These are phyloP conservation scores for Regulus satrapa DNA, from an alignment of 2,113 vertebrate species.

Conservation along the genomic window DNA sequence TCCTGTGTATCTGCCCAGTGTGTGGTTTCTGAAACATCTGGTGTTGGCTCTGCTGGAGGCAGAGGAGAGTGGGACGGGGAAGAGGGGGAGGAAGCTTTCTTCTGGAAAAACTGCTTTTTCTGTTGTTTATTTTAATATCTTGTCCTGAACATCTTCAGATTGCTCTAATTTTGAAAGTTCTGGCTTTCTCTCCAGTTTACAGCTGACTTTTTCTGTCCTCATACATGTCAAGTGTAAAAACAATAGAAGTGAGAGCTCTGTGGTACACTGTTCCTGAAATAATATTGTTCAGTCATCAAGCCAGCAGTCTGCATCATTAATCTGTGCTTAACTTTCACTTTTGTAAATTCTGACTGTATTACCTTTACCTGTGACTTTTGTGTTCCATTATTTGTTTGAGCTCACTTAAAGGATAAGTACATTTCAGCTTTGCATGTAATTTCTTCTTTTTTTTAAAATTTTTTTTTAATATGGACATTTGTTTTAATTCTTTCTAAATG, in stretches of 20 bases:
- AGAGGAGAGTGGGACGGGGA: neutral
- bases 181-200: neutral
- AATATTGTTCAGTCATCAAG: neutral
- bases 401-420: neutral
- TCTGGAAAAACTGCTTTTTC: neutral
- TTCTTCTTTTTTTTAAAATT: no score
- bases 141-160: neutral
- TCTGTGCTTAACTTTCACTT: neutral
- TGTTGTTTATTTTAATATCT: neutral
- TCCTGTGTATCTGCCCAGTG: neutral
- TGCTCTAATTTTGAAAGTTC: neutral
- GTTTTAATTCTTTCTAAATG: neutral
- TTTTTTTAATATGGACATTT: neutral
- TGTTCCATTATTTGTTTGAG: neutral
- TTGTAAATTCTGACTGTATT: neutral
- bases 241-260: neutral
- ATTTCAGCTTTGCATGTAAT: neutral
- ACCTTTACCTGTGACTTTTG: neutral
- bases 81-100: neutral
- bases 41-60: neutral
- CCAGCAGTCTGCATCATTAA: neutral
- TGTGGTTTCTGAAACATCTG: slow-evolving; percentile 41
- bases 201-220: neutral
- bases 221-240: neutral
- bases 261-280: neutral